Percentiles rank a stretch among this genome's conserved stretches.
Evolutionary conservation across 1,140 invertebrate genomes (phyloP).

Genomic region (Brachionus koreanus): DNA sequence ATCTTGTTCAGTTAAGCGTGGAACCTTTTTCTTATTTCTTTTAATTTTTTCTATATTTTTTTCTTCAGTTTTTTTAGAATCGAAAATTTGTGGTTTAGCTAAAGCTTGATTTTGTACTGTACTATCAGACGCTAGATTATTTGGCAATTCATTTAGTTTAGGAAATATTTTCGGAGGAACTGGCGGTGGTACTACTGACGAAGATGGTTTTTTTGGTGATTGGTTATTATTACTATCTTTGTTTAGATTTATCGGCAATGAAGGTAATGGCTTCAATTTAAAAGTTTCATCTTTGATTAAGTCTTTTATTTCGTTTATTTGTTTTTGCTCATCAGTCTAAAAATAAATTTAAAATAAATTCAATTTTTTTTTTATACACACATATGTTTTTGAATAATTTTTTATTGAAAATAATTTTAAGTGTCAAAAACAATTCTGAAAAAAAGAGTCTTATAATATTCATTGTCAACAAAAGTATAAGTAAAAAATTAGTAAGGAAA

Average conservation of each 20-base stretch:
- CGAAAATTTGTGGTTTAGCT: not conserved
- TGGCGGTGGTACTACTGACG: not conserved
- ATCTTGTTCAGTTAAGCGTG: conserved; percentile 10
- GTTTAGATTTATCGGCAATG: not conserved
- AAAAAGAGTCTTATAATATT: too few species aligned
- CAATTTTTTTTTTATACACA: too few species aligned
- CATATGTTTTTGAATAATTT: too few species aligned
- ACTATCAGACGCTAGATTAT: not conserved
- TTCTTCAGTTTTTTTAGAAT: not conserved
- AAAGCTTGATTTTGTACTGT: not conserved
- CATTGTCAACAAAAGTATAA: too few species aligned
- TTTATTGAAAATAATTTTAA: too few species aligned
- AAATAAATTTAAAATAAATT: not conserved
- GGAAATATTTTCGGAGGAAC: not conserved
- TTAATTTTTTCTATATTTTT: conserved; percentile 21
- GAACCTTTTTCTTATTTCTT: conserved; percentile 19
- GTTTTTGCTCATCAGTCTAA: not conserved
- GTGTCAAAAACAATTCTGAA: too few species aligned
- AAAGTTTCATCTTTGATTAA: not conserved
- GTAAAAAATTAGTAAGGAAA: too few species aligned
- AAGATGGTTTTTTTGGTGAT: not conserved
- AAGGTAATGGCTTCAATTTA: not conserved
- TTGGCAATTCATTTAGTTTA: not conserved
- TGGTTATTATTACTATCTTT: conserved; percentile 16
- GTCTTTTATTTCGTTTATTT: not conserved